Conservation (phyloP, 2,113 vertebrate species). For the Neodon shergylaensis region DNA sequence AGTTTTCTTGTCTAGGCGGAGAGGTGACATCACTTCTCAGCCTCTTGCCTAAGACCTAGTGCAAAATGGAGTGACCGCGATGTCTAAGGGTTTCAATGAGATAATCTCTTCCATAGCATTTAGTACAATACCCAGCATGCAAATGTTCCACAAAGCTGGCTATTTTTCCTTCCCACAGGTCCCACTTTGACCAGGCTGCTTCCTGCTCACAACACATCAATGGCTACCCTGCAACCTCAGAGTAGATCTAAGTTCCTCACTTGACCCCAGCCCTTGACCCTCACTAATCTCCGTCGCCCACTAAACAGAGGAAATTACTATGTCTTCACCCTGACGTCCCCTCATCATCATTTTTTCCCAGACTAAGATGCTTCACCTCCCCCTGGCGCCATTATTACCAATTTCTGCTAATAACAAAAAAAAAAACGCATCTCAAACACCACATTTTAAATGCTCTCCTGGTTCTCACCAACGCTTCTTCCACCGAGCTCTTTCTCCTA, state of each 20-base stretch:
- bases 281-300: not conserved
- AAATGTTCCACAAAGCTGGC: not conserved
- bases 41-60: not conserved
- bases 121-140: not conserved
- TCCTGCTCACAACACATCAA: not conserved
- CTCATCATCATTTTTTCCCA: not conserved
- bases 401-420: not conserved
- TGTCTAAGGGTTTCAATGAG: not conserved
- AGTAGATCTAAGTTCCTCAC: not conserved
- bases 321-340: not conserved
- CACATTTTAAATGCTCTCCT: not conserved
- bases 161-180: not conserved
- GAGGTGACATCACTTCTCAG: not conserved
- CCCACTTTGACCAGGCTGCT: not conserved
- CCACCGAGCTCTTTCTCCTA: not conserved
- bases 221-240: not conserved
- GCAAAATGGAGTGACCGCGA: not conserved
- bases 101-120: not conserved
- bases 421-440: conserved; percentile 12
- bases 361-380: not conserved
- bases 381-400: not conserved
- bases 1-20: conserved; percentile 16
- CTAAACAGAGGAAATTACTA: not conserved
- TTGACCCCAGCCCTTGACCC: not conserved
- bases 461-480: not conserved